Percentiles rank a stretch among this genome's conserved stretches.
phyloP scores from a whole-genome alignment of 2,797 vertebrate species.

The Remorina albescens region DNA sequence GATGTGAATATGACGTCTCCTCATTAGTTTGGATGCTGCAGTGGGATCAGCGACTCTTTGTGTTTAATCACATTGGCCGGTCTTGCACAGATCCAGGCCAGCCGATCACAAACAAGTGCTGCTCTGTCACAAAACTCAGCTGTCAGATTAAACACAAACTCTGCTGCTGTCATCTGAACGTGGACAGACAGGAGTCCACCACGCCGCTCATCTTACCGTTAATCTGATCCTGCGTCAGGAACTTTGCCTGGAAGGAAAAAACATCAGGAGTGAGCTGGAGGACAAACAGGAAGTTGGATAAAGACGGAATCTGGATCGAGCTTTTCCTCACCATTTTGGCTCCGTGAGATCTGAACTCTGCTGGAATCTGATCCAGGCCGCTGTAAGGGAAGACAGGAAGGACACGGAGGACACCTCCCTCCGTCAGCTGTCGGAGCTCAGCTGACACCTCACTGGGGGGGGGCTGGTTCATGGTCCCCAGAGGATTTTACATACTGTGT shows the following conservation, averaged over 20 bases:
- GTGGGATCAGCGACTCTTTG: slow-evolving; percentile 11
- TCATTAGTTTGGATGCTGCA: slow-evolving; percentile 20
- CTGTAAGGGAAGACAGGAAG: slow-evolving; percentile 35
- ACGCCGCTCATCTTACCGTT: slow-evolving; percentile 81
- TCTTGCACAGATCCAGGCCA: not conserved
- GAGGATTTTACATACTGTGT: too few relatives aligned
- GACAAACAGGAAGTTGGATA: not conserved
- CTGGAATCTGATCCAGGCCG: slow-evolving; percentile 56
- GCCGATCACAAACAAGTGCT: slow-evolving; percentile 23
- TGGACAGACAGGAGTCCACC: not conserved
- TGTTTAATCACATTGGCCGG: slow-evolving; percentile 32
- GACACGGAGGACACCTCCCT: slow-evolving; percentile 4
- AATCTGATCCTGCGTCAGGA: slow-evolving; percentile 92
- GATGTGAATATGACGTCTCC: not conserved
- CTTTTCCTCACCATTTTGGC: slow-evolving; percentile 50
- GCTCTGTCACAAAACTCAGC: slow-evolving; percentile 14
- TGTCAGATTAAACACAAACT: not conserved
- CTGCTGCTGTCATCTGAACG: not conserved
- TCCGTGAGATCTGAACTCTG: not conserved
- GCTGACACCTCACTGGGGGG: not conserved
- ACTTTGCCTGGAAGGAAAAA: slow-evolving; percentile 86
- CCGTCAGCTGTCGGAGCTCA: not conserved
- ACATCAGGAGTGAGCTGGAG: not conserved
- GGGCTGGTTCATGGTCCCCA: not conserved
- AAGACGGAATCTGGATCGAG: not conserved